Evolutionary conservation across 2,113 vertebrate species (phyloP), one percentile per base, ranked within the genome.

Genomic region (Atractosteus spatula): DNA sequence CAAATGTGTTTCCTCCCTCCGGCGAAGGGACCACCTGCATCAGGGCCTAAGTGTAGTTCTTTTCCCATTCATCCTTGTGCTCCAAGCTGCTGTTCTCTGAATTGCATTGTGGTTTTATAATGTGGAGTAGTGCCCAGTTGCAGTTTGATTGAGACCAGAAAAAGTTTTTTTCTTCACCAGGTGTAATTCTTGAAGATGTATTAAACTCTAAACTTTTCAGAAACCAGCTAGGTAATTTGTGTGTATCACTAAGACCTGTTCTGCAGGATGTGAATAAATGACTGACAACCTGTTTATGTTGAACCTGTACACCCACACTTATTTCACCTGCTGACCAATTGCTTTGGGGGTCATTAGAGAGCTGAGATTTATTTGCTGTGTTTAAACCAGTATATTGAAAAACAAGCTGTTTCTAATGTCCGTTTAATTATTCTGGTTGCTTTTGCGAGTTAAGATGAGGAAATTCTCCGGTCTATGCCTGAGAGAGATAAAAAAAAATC

Each of bases 371-470:
- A 64, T 64, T 29, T 42, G 8, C 7, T 7, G 7, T 17, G 17
- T 64, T 64, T 64, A 16, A 64, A 64, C 62, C 16, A 6, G 41
- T 64, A 29, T 64, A 64, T 64, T 64, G 62, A 16, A 64, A 64
- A 64, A 64, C 17, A 64, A 64, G 62, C 62, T 41, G n/a, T 64
- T 64, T 64, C 62, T 64, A 64, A 64, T 64, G 17, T 17, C 41
- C 8, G 62, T 16, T 17, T 64, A 64, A 64, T 64, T 64, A 64
- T 17, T 64, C 41, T 64, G 62, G 13, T 64, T 64, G 62, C 41
- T 16, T 7, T 29, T 64, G 62, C 17, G 3, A 7, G 4, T 64
- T 64, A 64, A 17, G 14, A n/a, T 41, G 62, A 64, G 10, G 7
- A 41, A 64, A 41, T 64, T 64, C 62, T 64, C 16, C 62, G 17